Evolutionary conservation across 2,888 invertebrate genomes (phyloP).

Genomic region (Ceramica pisi): DNA sequence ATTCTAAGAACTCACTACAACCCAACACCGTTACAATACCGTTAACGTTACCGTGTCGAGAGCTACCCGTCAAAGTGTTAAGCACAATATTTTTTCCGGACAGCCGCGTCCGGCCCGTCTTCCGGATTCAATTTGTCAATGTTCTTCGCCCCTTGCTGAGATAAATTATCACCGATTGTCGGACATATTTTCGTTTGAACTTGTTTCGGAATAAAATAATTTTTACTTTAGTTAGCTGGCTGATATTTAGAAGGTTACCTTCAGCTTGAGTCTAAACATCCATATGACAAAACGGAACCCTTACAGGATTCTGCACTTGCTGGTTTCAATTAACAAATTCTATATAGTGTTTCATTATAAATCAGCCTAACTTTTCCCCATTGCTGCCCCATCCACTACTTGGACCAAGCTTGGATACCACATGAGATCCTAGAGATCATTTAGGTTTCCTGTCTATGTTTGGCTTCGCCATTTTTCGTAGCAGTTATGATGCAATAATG

Average conservation of each 20-base stretch:
- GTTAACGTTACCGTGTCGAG: conserved; percentile 30
- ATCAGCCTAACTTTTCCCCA: background rate
- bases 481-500: too few species aligned
- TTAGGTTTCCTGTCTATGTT: too few species aligned
- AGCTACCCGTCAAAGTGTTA: conserved; percentile 34
- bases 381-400: background rate
- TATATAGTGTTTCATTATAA: background rate
- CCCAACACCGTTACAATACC: conserved; percentile 6
- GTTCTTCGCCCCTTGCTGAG: conserved; percentile 29
- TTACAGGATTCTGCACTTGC: too few species aligned
- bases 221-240: background rate
- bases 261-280: too few species aligned
- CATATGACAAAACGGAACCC: too few species aligned
- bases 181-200: conserved; percentile 38
- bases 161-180: conserved; percentile 56
- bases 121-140: conserved; percentile 64
- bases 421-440: too few species aligned
- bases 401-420: too few species aligned
- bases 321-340: background rate
- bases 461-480: too few species aligned
- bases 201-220: background rate
- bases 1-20: conserved; percentile 6
- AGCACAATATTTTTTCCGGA: conserved; percentile 44
- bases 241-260: background rate
- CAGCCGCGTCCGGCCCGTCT: conserved; percentile 37